Evolutionary conservation across 2,113 vertebrate species (phyloP).

Genomic region (Rattus norvegicus): DNA sequence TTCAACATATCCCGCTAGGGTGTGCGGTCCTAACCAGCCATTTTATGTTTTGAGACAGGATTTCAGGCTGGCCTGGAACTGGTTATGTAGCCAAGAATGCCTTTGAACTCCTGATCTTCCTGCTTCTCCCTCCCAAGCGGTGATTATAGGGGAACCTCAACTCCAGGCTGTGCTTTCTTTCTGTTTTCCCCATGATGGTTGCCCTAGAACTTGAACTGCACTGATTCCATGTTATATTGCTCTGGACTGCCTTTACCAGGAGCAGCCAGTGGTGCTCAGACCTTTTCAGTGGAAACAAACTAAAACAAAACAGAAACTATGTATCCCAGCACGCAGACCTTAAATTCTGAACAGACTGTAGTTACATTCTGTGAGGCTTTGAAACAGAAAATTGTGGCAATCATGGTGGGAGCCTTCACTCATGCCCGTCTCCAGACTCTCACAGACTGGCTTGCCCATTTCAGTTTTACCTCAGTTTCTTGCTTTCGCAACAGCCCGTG

Average conservation of each 20-base stretch:
- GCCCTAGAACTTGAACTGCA: slow-evolving; percentile 41
- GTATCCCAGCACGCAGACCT: not conserved
- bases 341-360: not conserved
- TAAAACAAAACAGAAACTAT: not conserved
- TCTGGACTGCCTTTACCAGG: not conserved
- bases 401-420: not conserved
- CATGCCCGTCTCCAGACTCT: not conserved
- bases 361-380: slow-evolving; percentile 20
- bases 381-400: slow-evolving; percentile 11
- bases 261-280: not conserved
- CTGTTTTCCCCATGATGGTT: not conserved
- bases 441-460: not conserved
- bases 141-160: not conserved
- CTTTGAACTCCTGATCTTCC: not conserved
- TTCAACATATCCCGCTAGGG: not conserved
- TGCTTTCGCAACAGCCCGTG: not conserved
- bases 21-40: not conserved
- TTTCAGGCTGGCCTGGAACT: not conserved
- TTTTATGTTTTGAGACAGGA: not conserved
- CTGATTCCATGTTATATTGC: not conserved
- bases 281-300: not conserved
- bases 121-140: not conserved
- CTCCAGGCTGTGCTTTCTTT: not conserved
- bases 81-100: not conserved
- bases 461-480: not conserved